These are phyloP conservation scores for Merodon equestris DNA, from an alignment of 2,888 invertebrate species.

Conservation along the genomic window DNA sequence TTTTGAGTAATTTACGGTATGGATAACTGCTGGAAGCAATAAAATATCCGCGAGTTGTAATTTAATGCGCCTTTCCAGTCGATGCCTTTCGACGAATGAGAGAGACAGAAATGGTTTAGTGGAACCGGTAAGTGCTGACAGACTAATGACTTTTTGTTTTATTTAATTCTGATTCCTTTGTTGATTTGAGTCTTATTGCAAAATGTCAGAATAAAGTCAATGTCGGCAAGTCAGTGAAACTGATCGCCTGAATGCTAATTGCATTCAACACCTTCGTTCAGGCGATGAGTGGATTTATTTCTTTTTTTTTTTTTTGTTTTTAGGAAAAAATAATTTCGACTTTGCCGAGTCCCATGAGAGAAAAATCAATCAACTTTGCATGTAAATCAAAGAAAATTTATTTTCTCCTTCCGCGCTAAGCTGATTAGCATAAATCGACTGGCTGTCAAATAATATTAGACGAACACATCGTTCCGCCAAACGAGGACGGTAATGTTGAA, in stretches of 20 bases:
- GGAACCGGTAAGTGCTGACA: constrained; percentile 18
- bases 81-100: constrained; percentile 42
- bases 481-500: not conserved
- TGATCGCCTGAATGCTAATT: too few species aligned
- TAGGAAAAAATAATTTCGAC: too few species aligned
- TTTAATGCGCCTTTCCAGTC: constrained; percentile 53
- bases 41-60: constrained; percentile 38
- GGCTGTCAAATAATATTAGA: constrained; percentile 51
- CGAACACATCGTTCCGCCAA: constrained; percentile 22
- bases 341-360: too few species aligned
- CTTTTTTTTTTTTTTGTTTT: too few species aligned
- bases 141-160: constrained; percentile 13
- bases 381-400: constrained; percentile 25
- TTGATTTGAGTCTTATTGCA: not conserved
- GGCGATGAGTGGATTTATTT: too few species aligned
- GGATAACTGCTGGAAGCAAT: constrained; percentile 48
- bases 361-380: constrained; percentile 29
- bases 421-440: constrained; percentile 59
- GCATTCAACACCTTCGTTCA: too few species aligned
- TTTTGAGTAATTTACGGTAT: constrained; percentile 45
- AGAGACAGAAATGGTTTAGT: constrained; percentile 22
- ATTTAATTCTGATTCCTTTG: not conserved
- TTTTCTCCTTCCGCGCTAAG: constrained; percentile 24
- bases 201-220: too few species aligned
- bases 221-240: too few species aligned